Evolutionary conservation across 1,140 invertebrate species (phyloP).

Genomic region (Reticulitermes speratus): DNA sequence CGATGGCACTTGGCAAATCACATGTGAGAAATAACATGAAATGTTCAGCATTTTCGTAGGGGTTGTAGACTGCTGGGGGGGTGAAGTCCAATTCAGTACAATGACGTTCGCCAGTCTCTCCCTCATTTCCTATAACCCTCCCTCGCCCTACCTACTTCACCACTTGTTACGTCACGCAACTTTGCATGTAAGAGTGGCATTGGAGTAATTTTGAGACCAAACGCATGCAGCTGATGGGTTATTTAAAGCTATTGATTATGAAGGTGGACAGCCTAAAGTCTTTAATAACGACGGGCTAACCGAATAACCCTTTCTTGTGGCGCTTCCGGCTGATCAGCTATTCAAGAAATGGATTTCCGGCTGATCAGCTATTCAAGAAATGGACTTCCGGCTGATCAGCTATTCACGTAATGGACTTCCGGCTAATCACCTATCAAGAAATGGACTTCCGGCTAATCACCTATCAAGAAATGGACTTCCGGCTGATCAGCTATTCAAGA

Average conservation of each 20-base stretch:
- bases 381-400: too few relatives aligned
- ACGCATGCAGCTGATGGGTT: neutral
- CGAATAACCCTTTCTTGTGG: too few relatives aligned
- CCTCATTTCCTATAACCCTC: neutral
- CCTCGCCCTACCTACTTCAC: neutral
- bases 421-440: too few relatives aligned
- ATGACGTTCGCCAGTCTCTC: neutral
- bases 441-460: too few relatives aligned
- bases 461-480: too few relatives aligned
- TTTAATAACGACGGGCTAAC: too few relatives aligned
- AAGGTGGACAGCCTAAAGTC: too few relatives aligned
- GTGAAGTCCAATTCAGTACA: slow-evolving; percentile 3
- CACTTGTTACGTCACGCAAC: neutral
- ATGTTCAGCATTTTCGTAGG: neutral
- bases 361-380: too few relatives aligned
- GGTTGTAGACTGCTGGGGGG: neutral
- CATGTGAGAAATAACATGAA: neutral
- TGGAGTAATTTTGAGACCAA: neutral
- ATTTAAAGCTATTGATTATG: neutral
- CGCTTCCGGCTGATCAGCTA: too few relatives aligned
- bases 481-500: too few relatives aligned
- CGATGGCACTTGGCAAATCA: neutral
- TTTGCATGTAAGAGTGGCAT: neutral
- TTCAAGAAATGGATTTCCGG: too few relatives aligned
- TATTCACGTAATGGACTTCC: too few relatives aligned